Conservation (phyloP, 2,113 vertebrate species). For the Lucifuga dentata region DNA sequence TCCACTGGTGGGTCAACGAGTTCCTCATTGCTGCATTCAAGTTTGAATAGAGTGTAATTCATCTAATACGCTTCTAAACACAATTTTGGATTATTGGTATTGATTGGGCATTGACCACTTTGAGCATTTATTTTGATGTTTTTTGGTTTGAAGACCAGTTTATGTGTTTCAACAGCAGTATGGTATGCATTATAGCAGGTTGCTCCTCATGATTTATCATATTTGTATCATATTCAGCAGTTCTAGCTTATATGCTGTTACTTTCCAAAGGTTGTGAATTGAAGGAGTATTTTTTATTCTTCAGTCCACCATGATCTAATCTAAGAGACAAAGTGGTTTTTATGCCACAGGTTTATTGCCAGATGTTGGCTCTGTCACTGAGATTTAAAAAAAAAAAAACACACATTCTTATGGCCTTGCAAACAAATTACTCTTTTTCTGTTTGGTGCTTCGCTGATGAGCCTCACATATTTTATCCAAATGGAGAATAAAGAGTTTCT, state of each 20-base stretch:
- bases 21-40: too few relatives aligned
- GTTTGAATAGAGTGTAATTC: too few relatives aligned
- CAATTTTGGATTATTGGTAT: too few relatives aligned
- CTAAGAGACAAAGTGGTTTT: slow-evolving; percentile 10
- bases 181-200: neutral
- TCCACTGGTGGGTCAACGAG: too few relatives aligned
- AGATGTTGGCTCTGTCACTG: slow-evolving; percentile 32
- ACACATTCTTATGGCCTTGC: slow-evolving; percentile 9
- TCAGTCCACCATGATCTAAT: slow-evolving; percentile 1
- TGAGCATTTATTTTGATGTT: neutral
- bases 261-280: slow-evolving; percentile 7
- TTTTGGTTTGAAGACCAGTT: neutral
- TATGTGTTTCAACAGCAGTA: neutral
- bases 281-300: slow-evolving; percentile 8
- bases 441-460: slow-evolving; percentile 2
- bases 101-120: neutral
- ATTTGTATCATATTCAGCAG: too few relatives aligned
- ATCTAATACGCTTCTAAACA: too few relatives aligned
- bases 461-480: slow-evolving; percentile 36
- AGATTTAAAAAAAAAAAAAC: slow-evolving; percentile 16
- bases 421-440: slow-evolving; percentile 23
- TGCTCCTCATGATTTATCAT: too few relatives aligned
- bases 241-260: neutral
- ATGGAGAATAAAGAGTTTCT: slow-evolving; percentile 45
- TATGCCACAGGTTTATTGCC: neutral